Percentiles rank a stretch among this genome's conserved stretches.
These are phyloP conservation scores for Eupeodes latifasciatus DNA, from an alignment of 2,888 invertebrate genomes.

Conservation along the genomic window DNA sequence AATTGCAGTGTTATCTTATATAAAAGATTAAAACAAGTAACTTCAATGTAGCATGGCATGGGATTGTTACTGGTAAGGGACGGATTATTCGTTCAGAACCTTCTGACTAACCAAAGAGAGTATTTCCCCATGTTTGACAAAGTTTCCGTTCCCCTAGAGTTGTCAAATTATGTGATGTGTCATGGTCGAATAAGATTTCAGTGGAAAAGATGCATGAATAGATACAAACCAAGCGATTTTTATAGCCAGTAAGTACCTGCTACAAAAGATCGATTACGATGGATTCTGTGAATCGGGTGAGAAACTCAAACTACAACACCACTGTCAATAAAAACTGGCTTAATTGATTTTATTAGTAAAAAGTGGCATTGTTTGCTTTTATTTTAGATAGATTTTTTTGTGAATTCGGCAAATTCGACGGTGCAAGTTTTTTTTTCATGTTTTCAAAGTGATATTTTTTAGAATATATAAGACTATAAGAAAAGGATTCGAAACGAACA, in stretches of 20 bases:
- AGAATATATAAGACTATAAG: constrained; percentile 19
- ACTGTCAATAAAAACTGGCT: constrained; percentile 62
- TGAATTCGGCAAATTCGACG: constrained; percentile 30
- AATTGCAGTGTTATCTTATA: not conserved
- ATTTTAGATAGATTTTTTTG: constrained; percentile 11
- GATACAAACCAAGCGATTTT: not conserved
- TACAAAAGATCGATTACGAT: not conserved
- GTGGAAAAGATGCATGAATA: not conserved
- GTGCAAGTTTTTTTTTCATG: constrained; percentile 30
- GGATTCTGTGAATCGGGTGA: constrained; percentile 7
- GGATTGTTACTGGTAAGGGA: not conserved
- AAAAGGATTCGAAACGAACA: constrained; percentile 41
- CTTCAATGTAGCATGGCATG: not conserved
- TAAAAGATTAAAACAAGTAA: not conserved
- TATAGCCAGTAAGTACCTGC: not conserved
- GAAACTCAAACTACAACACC: constrained; percentile 45
- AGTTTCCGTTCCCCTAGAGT: not conserved
- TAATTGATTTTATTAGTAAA: constrained; percentile 47
- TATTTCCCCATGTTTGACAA: not conserved
- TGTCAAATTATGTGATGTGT: not conserved
- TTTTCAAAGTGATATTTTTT: constrained; percentile 12
- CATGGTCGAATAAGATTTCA: not conserved
- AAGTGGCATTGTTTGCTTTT: constrained; percentile 39
- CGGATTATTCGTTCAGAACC: not conserved
- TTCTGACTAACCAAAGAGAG: not conserved